Evolutionary conservation across 64 coral and sea anemone genomes (phyloP), one percentile per base, ranked within the genome.

Genomic region (Dendrophyllia cribrosa): DNA sequence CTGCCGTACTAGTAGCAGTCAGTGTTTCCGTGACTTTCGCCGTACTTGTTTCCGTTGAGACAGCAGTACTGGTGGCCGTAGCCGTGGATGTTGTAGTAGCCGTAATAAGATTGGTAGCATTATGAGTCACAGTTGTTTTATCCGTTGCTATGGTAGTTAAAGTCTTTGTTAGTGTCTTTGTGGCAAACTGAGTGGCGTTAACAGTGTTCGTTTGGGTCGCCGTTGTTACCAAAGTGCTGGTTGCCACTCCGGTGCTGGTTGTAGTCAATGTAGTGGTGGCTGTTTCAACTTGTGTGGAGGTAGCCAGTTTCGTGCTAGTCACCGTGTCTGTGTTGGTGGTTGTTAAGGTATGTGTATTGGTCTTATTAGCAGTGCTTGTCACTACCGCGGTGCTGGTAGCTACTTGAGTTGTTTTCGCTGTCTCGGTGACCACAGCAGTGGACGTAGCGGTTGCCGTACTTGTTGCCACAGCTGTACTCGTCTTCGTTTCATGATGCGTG

Each of bases 61-160:
- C 24, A 55, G 77, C 79, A 15, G 89, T 82, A 63, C 64, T 72
- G 6, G 89, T 82, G 21, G 17, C 22, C 52, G 52, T 73, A 20
- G 89, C 66, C 17, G 89, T 72, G 22, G 78, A 70, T 4, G 78
- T 83, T 60, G 51, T 19, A 5, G 89, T 91, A 74, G 89, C 79
- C 60, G 89, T 91, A 14, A 63, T 74, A 14, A 75, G 16, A 75
- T 67, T 71, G 19, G 89, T 91, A 24, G 76, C 16, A 17, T 78
- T 91, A 21, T 58, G 26, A 7, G 89, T 61, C 4, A 52, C 3
- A 13, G 89, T 91, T 55, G 77, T 20, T 11, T 48, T 60, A 2
- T 78, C 23, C 22, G 89, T 83, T 12, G 80, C 78, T 56, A 58
- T 75, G 2, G 78, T 74, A 23, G 90, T 86, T 8, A 90, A n/a